phyloP scores from a whole-genome alignment of 53 echinoderm and acorn worm genomes.

The Pentamera pediparva region DNA sequence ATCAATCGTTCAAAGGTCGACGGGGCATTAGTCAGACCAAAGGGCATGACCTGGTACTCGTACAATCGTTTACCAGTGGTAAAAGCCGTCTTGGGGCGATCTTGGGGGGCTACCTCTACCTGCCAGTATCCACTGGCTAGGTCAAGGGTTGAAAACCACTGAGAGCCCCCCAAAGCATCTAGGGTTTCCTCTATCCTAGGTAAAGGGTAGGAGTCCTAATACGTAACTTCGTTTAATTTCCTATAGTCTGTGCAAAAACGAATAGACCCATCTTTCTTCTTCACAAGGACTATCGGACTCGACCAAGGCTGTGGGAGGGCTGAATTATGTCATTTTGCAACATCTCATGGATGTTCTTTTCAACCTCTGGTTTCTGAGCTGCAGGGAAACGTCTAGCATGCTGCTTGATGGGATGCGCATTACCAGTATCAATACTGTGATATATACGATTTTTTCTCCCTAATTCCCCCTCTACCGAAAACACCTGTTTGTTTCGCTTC shows the following conservation, averaged over 20 bases:
- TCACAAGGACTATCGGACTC: not conserved
- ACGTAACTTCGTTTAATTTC: not conserved
- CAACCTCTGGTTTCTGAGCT: not conserved
- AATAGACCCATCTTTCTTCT: not conserved
- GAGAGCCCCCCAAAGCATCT: too few relatives aligned
- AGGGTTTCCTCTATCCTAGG: too few relatives aligned
- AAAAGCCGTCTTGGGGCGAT: not conserved
- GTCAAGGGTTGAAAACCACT: too few relatives aligned
- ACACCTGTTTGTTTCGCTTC: not conserved
- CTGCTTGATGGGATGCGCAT: not conserved
- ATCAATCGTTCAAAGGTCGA: not conserved
- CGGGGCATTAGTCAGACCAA: not conserved
- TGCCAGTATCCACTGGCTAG: too few relatives aligned
- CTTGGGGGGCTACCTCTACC: not conserved
- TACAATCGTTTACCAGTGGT: not conserved
- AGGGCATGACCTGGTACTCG: not conserved
- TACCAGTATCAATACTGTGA: not conserved
- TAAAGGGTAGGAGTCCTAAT: not conserved
- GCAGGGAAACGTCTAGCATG: not conserved
- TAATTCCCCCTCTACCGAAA: not conserved
- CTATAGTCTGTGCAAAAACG: not conserved
- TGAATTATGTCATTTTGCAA: not conserved
- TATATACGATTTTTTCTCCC: not conserved
- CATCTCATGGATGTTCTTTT: not conserved
- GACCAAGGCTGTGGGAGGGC: not conserved